These are phyloP conservation scores for Caretta caretta DNA, from an alignment of 2,113 vertebrate genomes.

Conservation along the genomic window DNA sequence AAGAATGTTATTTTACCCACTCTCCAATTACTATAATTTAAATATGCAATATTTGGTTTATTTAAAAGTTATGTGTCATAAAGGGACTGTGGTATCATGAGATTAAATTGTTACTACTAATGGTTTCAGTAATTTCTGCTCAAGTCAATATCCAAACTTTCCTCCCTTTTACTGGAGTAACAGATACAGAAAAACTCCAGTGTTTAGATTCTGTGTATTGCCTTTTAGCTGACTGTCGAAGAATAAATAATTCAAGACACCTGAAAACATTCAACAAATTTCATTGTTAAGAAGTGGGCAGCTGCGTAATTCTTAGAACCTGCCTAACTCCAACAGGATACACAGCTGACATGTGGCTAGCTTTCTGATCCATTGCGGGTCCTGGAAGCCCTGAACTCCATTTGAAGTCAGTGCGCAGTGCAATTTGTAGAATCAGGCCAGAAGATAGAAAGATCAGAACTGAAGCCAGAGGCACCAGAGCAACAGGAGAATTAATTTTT, in stretches of 20 bases:
- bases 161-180: neutral
- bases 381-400: neutral
- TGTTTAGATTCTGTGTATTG: neutral
- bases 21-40: neutral
- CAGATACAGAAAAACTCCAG: neutral
- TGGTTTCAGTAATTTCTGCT: neutral
- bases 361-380: neutral
- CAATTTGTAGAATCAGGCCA: neutral
- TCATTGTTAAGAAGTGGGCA: neutral
- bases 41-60: neutral
- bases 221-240: neutral
- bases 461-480: neutral
- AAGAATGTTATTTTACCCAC: neutral
- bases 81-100: neutral
- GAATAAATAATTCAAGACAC: neutral
- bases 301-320: neutral
- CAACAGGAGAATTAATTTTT: rapidly evolving
- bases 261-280: neutral
- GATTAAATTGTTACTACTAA: neutral
- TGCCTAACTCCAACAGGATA: neutral
- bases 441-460: neutral
- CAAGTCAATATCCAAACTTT: neutral
- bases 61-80: neutral
- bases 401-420: neutral
- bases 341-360: neutral